Conservation (phyloP, 2,797 vertebrate genomes). For the Paramormyrops hopkinsi region DNA sequence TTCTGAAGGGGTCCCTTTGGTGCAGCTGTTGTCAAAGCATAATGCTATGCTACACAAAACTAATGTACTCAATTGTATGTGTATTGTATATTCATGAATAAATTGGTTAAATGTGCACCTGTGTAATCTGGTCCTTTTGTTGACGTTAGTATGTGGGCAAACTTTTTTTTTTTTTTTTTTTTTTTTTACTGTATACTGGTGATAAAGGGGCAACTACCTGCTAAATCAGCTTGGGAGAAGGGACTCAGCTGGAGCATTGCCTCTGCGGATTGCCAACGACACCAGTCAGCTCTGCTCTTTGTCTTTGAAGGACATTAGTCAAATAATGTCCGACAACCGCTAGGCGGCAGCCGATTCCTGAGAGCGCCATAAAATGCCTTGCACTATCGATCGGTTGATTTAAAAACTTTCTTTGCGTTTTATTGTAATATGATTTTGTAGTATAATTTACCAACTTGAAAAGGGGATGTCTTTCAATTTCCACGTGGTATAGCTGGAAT, state of each 20-base stretch:
- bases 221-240: background rate
- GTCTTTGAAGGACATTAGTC: background rate
- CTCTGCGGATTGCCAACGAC: background rate
- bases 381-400: background rate
- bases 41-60: conserved; percentile 71
- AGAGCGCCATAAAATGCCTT: background rate
- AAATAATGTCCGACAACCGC: background rate
- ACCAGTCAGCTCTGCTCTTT: background rate
- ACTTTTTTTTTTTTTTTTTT: background rate
- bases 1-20: conserved; percentile 43
- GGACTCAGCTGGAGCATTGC: background rate
- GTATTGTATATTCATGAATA: conserved; percentile 71
- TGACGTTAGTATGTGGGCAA: background rate
- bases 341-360: background rate
- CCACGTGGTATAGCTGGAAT: background rate
- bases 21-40: conserved; percentile 72
- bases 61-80: conserved; percentile 72
- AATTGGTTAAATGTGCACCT: conserved; percentile 60
- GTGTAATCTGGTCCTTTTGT: background rate
- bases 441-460: background rate
- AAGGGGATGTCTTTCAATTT: background rate
- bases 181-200: background rate
- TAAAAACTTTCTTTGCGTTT: background rate
- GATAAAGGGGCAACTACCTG: background rate
- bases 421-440: background rate